These are phyloP conservation scores for Thyatira batis DNA, from an alignment of 2,888 invertebrate species.

Conservation along the genomic window DNA sequence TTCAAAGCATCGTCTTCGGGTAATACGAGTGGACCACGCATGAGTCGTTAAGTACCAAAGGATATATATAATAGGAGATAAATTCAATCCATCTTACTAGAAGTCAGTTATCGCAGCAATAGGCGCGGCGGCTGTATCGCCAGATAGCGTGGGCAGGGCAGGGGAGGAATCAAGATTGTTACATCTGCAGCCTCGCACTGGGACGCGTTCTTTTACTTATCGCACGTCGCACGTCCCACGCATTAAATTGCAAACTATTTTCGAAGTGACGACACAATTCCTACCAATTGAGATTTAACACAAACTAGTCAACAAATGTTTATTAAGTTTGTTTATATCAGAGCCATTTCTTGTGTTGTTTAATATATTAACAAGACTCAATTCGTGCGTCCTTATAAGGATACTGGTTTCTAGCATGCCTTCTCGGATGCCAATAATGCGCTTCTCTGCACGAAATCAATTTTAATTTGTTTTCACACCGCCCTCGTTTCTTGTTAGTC, in stretches of 20 bases:
- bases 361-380: neutral
- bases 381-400: neutral
- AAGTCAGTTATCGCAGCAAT: constrained; percentile 43
- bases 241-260: constrained; percentile 26
- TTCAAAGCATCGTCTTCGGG: constrained; percentile 42
- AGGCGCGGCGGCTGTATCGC: constrained; percentile 43
- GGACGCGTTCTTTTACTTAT: constrained; percentile 26
- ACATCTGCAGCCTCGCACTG: constrained; percentile 17
- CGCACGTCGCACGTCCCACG: constrained; percentile 32
- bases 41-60: constrained; percentile 44
- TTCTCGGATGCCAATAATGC: constrained; percentile 26
- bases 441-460: constrained; percentile 28
- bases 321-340: neutral
- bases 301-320: neutral
- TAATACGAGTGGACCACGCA: constrained; percentile 51
- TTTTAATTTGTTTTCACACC: constrained; percentile 40
- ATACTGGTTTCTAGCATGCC: constrained; percentile 18
- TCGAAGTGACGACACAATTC: constrained; percentile 23
- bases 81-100: constrained; percentile 64
- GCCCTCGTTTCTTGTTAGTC: constrained; percentile 49
- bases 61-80: constrained; percentile 65
- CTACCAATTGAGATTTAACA: neutral
- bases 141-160: constrained; percentile 46
- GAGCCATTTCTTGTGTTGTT: too few species aligned
- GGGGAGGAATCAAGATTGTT: constrained; percentile 20